These are phyloP conservation scores for Hipposideros larvatus DNA, from an alignment of 2,797 vertebrate genomes.

Conservation along the genomic window DNA sequence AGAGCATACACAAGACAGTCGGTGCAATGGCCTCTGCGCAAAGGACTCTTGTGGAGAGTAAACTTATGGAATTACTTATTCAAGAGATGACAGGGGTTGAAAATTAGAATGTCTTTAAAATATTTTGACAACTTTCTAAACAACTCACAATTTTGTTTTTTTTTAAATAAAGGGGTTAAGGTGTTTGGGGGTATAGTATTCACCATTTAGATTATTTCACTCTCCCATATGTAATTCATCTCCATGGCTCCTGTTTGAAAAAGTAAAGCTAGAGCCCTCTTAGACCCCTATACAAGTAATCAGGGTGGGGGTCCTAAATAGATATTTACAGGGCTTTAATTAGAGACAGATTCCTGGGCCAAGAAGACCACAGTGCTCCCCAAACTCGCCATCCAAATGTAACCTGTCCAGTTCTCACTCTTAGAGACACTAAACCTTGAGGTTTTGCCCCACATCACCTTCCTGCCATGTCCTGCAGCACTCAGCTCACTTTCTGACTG, in stretches of 20 bases:
- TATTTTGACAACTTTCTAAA: neutral
- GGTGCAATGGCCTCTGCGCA: too few relatives aligned
- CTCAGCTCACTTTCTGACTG: conserved; percentile 9
- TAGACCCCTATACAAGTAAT: neutral
- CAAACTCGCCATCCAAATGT: fast-evolving
- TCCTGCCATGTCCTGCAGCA: conserved; percentile 7
- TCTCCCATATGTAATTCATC: neutral
- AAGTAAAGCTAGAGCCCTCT: neutral
- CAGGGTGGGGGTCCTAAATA: neutral
- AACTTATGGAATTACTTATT: neutral
- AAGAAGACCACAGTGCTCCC: neutral
- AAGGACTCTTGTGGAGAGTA: neutral
- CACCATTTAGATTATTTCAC: neutral
- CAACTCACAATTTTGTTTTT: neutral
- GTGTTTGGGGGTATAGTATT: neutral
- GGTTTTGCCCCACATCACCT: neutral
- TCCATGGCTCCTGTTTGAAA: neutral
- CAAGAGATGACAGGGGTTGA: neutral
- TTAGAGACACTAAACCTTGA: neutral
- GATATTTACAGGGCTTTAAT: neutral
- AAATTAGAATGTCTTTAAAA: neutral
- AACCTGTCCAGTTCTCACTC: neutral
- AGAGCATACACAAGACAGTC: neutral
- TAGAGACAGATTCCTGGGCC: neutral
- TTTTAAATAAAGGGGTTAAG: neutral